Base-by-base conservation (phyloP, 2,113 vertebrate species). In the Plectropomus leopardus region DNA sequence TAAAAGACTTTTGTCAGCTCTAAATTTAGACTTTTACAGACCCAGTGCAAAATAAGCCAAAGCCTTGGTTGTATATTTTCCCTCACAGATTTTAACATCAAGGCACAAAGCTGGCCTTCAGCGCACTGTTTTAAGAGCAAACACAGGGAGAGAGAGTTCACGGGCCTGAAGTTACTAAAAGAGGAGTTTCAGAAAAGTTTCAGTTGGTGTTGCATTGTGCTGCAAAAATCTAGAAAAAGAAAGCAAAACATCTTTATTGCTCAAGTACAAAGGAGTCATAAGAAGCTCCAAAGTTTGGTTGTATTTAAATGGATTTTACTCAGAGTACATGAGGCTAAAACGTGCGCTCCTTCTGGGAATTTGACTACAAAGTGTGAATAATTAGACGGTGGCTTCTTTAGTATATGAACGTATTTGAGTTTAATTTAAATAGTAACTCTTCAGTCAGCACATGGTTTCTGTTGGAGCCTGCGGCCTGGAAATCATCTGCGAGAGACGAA, bases 1-100 rank as follows among this genome's bases (percentile, higher is more conserved):
- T 77, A 65, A 69, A 85, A 63, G 54, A 51, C 54, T 75, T 84
- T 82, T 64, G 72, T 85, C 58, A 67, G 58, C 57, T 84, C 86
- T 87, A 86, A 86, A 76, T 83, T 77, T 88, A 81, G 71, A 76
- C 78, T 61, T 68, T 88, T 72, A 87, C 79, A 57, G 58, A 73
- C 60, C 45, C 3, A 14, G 55, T 70, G 68, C 48, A 82, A 78
- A 90, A 74, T 40, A 61, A 86, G 53, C 72, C 73, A 16, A 21
- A 21, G 48, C 30, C 15, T n/a, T 36, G 17, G 34, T 86, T 82
- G 77, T 81, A 7, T 85, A 10, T 54, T 80, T 78, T 72, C 21
- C 55, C 58, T 53, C 55, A 7, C 47, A 40, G 48, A 36, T 72
- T 64, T 44, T 16, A 66, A 82, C 60, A 23, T 45, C 54, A 0